Evolutionary conservation across 1,140 invertebrate species (phyloP).

Genomic region (Triops longicaudatus): DNA sequence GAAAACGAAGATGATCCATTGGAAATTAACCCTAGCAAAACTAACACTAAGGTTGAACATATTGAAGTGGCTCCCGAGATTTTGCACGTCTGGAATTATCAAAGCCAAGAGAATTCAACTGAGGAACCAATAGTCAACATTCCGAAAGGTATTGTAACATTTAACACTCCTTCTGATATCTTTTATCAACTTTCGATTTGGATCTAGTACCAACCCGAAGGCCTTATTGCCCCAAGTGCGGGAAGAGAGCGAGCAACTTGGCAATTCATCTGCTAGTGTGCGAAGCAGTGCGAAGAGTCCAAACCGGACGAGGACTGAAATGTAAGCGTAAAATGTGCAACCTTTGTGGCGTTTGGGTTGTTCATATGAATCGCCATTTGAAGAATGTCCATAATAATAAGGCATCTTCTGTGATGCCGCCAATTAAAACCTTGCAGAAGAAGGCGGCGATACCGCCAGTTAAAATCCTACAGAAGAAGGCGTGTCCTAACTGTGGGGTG

Average conservation of each 20-base stretch:
- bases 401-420: not conserved
- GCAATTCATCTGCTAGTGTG: not conserved
- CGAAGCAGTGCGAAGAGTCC: not conserved
- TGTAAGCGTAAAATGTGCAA: not conserved
- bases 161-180: not conserved
- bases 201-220: not conserved
- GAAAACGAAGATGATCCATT: not conserved
- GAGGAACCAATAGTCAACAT: not conserved
- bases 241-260: not conserved
- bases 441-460: not conserved
- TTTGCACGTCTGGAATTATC: not conserved
- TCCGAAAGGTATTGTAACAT: not conserved
- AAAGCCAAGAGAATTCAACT: not conserved
- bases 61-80: not conserved
- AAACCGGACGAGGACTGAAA: not conserved
- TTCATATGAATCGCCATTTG: not conserved
- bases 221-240: not conserved
- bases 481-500: not conserved
- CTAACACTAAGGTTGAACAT: not conserved
- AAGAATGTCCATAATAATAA: not conserved
- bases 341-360: not conserved
- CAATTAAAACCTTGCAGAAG: not conserved
- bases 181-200: not conserved
- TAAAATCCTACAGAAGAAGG: not conserved
- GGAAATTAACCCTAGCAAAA: not conserved